Evolutionary conservation across 2,113 vertebrate genomes (phyloP).

Genomic region (Salvelinus namaycush): DNA sequence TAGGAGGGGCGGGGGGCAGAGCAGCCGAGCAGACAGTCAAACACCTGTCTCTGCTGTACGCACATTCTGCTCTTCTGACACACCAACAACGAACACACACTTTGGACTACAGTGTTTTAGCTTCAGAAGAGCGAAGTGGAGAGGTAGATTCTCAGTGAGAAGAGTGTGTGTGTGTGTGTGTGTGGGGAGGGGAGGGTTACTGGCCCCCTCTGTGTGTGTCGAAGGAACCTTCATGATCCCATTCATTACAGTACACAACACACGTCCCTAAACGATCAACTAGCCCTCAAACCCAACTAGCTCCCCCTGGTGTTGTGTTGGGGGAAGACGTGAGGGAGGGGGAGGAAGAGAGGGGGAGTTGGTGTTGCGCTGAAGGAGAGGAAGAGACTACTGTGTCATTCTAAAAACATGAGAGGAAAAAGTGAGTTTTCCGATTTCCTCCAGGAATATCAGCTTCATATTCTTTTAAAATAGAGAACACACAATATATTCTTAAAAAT

Average conservation of each 20-base stretch:
- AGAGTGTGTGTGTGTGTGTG: constrained; percentile 10
- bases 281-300: background rate
- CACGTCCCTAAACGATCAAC: constrained; percentile 7
- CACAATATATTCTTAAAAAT: constrained; percentile 6
- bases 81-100: constrained; percentile 15
- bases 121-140: constrained; percentile 46
- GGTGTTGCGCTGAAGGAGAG: background rate
- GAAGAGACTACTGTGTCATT: constrained; percentile 27
- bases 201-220: constrained; percentile 21
- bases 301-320: constrained; percentile 35
- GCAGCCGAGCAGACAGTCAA: constrained; percentile 6
- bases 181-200: constrained; percentile 6
- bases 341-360: background rate
- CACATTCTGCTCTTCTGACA: constrained; percentile 15
- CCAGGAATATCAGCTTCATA: background rate
- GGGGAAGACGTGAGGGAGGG: constrained; percentile 21
- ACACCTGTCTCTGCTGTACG: constrained; percentile 11
- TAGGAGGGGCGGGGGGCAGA: background rate
- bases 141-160: constrained; percentile 74
- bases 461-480: constrained; percentile 35
- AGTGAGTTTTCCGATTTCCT: background rate
- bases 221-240: background rate
- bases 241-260: constrained; percentile 11
- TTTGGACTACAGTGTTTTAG: constrained; percentile 63
- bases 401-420: background rate